Evolutionary conservation across 1,140 invertebrate genomes (phyloP), one percentile per base, ranked within the genome.

Genomic region (Drosophila nigrodunni): DNA sequence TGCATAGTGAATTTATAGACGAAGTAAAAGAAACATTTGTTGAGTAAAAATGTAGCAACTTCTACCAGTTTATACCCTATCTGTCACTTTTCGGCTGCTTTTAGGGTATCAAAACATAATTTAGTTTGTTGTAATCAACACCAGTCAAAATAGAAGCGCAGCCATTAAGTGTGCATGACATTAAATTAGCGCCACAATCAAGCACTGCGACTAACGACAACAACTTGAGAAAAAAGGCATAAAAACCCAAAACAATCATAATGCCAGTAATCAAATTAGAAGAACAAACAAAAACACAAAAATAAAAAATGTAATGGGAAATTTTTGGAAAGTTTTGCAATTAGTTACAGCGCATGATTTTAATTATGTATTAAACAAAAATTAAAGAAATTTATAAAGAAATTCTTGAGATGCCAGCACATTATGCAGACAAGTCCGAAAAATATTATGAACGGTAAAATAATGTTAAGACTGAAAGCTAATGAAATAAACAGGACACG

Each of bases 341-440:
- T 89, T 89, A 89, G 85, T 89, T 81, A 85, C 85, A 88, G 70
- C 18, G 34, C 60, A 72, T 89, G 85, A 77, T 78, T 89, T 74
- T 72, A 55, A 73, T 67, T 60, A n/a, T 25, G 25, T 44, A 21
- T 55, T n/a, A 34, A 18, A 7, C 2, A 55, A 47, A 50, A 66
- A 43, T 13, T 35, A 46, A 41, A 55, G 11, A 11, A 15, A 37
- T 4, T 10, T 35, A 34, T 25, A 65, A 25, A 9, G 39, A 67
- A 61, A 52, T 68, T 34, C 39, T 50, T 62, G 2, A 46, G 15
- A 54, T 69, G 21, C 7, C 13, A 35, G 4, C n/a, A 67, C 10
- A 41, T 61, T 77, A 77, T 49, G 57, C 47, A 52, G 49, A 54
- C 43, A 49, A 37, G 44, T 44, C 43, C 37, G 6, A 57, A 47